Base-by-base conservation (phyloP, 2,797 vertebrate species). In the Gobionotothen gibberifrons region DNA sequence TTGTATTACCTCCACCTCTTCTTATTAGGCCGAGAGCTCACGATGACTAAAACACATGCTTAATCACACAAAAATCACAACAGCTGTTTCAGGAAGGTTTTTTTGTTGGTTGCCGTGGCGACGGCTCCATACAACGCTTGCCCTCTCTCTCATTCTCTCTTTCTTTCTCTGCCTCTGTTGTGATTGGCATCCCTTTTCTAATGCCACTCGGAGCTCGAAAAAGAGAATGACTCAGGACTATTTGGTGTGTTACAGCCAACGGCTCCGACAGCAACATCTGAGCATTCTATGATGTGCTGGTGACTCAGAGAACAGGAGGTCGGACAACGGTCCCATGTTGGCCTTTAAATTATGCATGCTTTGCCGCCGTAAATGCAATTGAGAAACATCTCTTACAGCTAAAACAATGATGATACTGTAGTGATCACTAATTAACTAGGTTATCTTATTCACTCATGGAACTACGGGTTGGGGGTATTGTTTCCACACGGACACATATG, bases 41-140 rank as follows among this genome's bases (percentile, higher is more conserved):
- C 65, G 9, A 85, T 89, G 85, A 87, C 89, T 83, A 85, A 89
- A 93, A 89, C 87, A 93, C 83, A 89, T 87, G 87, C 85, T 92
- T 87, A 91, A 91, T 92, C 88, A 87, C 74, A 72, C 62, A 61
- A 78, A 36, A 71, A 90, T 90, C 84, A 81, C 88, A 88, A 91
- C 88, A 93, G 89, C 86, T 90, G 87, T 90, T 92, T 74, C 69
- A 61, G 64, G 78, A 81, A 82, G 76, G 67, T 67, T 86, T 77
- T 71, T 71, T 32, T 36, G 9, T 36, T 36, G 79, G 93, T 95
- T 94, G 90, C 92, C 68, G 79, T 91, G 89, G 91, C 54, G 75
- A 95, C 88, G 55, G 84, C 83, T 85, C 48, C 4, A 80, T 84
- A 72, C 76, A 69, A 55, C 49, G 14, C 36, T 68, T 21, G 29